Base-by-base conservation (phyloP, 2,113 vertebrate species). In the Himantopus leucocephalus region DNA sequence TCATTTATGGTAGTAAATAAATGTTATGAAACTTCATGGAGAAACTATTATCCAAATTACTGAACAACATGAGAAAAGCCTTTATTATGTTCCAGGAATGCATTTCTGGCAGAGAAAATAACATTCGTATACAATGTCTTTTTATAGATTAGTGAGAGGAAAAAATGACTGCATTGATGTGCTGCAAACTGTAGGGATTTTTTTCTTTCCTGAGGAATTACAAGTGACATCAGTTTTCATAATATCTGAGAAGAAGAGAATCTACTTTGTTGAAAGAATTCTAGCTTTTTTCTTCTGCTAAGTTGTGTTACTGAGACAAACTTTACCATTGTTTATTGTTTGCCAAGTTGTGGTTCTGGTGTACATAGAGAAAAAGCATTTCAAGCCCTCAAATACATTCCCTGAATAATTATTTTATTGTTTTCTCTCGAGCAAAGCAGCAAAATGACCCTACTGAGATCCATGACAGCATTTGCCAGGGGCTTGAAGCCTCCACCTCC, bases 201-300 rank as follows among this genome's bases (percentile, higher is more conserved):
- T 97, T 66, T 95, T 93, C 70, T 96, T 92, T 88, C 39, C 76
- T 78, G 48, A 95, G 95, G 97, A 98, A 98, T 98, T 97, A 98
- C 79, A 96, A 98, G 95, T 98, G 97, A 98, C 98, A 98, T 98
- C 98, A 98, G 91, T 96, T 97, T 98, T 96, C 92, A 95, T 94
- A 97, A 92, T 96, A 97, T 98, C 95, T 96, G 88, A 97, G 94
- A 96, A 96, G 94, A 98, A 96, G 90, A 96, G 94, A 98, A 97
- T 97, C 97, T 84, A 96, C 94, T 97, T 83, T 93, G 91, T 90
- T 96, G 97, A 97, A 98, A 98, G 88, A 89, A 96, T 92, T 95
- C 94, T 95, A 96, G 76, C 91, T 85, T 93, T 91, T 90, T 73
- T 89, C 82, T 93, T 93, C 90, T 88, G 94, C 53, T 94, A 63